Conservation (phyloP, 1,140 invertebrate species). For the Argopecten irradians region DNA sequence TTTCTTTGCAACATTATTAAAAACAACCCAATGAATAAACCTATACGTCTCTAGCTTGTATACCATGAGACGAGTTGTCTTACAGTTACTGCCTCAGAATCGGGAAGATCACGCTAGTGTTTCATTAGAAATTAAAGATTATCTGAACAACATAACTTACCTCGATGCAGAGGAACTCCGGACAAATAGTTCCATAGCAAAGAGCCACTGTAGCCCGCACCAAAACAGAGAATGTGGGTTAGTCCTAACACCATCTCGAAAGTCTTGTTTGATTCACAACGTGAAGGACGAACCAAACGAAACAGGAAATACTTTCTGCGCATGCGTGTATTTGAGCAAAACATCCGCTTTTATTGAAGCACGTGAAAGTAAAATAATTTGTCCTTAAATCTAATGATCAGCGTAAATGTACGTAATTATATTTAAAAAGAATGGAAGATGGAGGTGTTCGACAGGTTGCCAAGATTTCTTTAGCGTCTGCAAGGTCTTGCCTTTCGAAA, state of each 20-base stretch:
- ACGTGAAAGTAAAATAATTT: background rate
- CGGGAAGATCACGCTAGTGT: too few relatives aligned
- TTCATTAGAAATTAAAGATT: background rate
- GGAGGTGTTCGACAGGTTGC: slow-evolving; percentile 43
- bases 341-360: background rate
- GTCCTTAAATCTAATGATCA: background rate
- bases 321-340: background rate
- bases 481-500: slow-evolving; percentile 51
- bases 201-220: background rate
- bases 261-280: background rate
- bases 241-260: too few relatives aligned
- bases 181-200: background rate
- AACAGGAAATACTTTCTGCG: background rate
- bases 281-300: background rate
- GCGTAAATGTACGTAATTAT: background rate
- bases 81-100: too few relatives aligned
- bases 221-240: background rate
- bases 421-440: background rate
- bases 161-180: background rate
- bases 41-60: background rate
- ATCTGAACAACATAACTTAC: background rate
- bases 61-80: background rate
- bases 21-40: too few relatives aligned
- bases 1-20: too few relatives aligned
- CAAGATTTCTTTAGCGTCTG: slow-evolving; percentile 55